Evolutionary conservation across 2,888 invertebrate genomes (phyloP).

Genomic region (Liopterus haemorrhoidalis): DNA sequence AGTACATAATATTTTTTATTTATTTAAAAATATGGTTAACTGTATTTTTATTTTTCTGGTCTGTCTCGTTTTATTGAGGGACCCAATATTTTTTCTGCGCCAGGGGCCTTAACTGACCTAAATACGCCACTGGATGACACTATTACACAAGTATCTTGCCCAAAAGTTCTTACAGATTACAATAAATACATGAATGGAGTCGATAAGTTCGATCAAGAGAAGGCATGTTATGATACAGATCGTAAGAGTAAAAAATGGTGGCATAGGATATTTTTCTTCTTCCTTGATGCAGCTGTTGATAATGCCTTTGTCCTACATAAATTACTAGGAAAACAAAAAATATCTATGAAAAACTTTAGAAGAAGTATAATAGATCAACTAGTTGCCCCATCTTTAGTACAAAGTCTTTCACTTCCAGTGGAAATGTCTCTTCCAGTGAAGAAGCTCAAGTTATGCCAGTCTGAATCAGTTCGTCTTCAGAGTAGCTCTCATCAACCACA

Average conservation of each 20-base stretch:
- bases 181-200: constrained; percentile 36
- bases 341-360: constrained; percentile 23
- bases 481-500: constrained; percentile 20
- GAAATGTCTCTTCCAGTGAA: constrained; percentile 3
- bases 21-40: too few relatives aligned
- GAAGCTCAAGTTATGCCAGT: constrained; percentile 15
- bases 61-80: too few relatives aligned
- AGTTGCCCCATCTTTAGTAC: constrained; percentile 9
- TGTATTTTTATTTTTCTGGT: too few relatives aligned
- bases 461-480: constrained; percentile 15
- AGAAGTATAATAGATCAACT: constrained; percentile 20
- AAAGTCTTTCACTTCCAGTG: background rate
- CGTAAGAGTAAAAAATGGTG: constrained; percentile 38
- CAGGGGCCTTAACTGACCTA: too few relatives aligned
- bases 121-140: too few relatives aligned
- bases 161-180: constrained; percentile 29
- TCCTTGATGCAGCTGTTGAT: constrained; percentile 33
- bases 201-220: constrained; percentile 37
- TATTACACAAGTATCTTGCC: constrained; percentile 28
- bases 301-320: constrained; percentile 29
- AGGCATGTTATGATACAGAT: constrained; percentile 34
- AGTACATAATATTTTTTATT: too few relatives aligned
- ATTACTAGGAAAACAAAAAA: constrained; percentile 14
- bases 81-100: too few relatives aligned
- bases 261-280: constrained; percentile 34